A percentile compares a stretch with the other conserved stretches of the same genome.
phyloP scores from a whole-genome alignment of 2,797 vertebrate species.

The Darevskia nairensis region DNA sequence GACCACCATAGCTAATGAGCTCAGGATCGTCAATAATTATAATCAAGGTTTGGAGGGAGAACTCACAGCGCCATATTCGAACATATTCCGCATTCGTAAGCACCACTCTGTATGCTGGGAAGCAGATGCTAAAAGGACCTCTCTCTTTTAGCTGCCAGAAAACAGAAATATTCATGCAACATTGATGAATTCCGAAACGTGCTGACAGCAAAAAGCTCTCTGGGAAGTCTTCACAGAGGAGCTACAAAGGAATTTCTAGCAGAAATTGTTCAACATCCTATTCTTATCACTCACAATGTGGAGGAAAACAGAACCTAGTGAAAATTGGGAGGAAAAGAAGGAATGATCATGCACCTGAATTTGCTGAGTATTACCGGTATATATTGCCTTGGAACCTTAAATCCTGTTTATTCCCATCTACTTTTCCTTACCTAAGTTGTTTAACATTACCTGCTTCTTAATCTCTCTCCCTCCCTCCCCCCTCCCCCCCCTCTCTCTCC shows the following conservation, averaged over 20 bases:
- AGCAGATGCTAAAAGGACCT: constrained; percentile 4
- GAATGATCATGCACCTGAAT: background rate
- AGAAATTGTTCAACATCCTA: constrained; percentile 2
- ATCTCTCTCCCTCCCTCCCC: background rate
- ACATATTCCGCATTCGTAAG: constrained; percentile 15
- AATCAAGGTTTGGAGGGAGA: background rate
- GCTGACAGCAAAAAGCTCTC: constrained; percentile 5
- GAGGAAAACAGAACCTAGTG: background rate
- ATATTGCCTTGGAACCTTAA: background rate
- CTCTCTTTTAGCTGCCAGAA: constrained; percentile 9
- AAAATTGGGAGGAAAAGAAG: background rate
- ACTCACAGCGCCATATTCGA: background rate
- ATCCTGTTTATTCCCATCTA: background rate
- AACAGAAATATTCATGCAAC: constrained; percentile 30
- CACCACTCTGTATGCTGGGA: background rate
- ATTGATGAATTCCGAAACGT: constrained; percentile 25
- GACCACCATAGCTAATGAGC: constrained; percentile 1
- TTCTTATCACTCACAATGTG: constrained; percentile 11
- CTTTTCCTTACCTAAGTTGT: background rate
- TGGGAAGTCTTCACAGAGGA: constrained; percentile 18
- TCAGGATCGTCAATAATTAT: constrained; percentile 10
- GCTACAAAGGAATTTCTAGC: constrained; percentile 16
- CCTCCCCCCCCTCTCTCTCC: too few relatives aligned
- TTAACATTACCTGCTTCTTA: background rate
- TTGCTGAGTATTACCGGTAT: background rate